These are phyloP conservation scores for Astropecten irregularis DNA, from an alignment of 53 echinoderm and acorn worm species.

Conservation along the genomic window DNA sequence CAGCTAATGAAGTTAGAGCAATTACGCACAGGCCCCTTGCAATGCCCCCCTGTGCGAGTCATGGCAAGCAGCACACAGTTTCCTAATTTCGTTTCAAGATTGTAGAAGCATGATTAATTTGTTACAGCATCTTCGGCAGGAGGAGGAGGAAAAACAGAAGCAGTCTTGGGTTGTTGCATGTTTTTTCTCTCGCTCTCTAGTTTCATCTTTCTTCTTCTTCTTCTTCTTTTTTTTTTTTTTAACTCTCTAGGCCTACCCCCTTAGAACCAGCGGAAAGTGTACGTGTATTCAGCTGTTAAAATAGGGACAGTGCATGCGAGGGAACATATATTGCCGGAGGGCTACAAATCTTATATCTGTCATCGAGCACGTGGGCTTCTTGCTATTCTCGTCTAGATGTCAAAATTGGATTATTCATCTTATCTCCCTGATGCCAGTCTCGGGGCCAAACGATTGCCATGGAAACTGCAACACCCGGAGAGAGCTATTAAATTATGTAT, in stretches of 20 bases:
- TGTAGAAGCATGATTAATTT: slow-evolving; percentile 31
- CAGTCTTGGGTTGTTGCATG: not conserved
- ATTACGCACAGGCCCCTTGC: not conserved
- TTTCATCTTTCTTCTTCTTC: too few relatives aligned
- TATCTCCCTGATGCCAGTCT: slow-evolving; percentile 17
- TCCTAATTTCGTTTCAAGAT: slow-evolving; percentile 39
- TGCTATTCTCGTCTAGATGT: slow-evolving; percentile 32
- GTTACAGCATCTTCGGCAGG: not conserved
- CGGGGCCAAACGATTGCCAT: slow-evolving; percentile 11
- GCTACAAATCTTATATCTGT: slow-evolving; percentile 24
- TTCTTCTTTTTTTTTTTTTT: too few relatives aligned
- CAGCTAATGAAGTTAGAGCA: slow-evolving; percentile 33
- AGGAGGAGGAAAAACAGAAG: not conserved
- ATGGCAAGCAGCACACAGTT: not conserved
- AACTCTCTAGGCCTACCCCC: too few relatives aligned
- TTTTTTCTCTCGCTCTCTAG: not conserved
- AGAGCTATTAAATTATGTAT: not conserved
- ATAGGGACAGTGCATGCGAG: not conserved
- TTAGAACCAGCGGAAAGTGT: not conserved
- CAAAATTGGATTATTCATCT: slow-evolving; percentile 46
- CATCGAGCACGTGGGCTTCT: slow-evolving; percentile 35
- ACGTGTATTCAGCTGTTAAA: slow-evolving; percentile 29
- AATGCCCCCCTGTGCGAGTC: not conserved
- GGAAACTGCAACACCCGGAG: slow-evolving; percentile 24
- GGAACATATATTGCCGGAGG: not conserved